Evolutionary conservation across 2,797 vertebrate genomes (phyloP).

Genomic region (Pangasius larnaudii): DNA sequence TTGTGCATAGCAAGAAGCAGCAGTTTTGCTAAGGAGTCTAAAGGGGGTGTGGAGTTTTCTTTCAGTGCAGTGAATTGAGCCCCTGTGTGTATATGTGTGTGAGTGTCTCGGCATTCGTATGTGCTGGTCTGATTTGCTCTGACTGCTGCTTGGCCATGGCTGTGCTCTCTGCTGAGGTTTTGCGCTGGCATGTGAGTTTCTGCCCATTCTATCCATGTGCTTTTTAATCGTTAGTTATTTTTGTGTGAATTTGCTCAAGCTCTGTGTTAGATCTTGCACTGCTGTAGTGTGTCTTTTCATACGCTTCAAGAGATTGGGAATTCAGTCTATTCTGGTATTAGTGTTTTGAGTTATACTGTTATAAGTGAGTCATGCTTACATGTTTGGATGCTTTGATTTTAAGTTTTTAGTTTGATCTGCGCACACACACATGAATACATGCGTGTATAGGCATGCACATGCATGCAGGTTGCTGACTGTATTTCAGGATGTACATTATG

Average conservation of each 20-base stretch:
- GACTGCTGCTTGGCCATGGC: slow-evolving; percentile 78
- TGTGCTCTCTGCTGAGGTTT: slow-evolving; percentile 80
- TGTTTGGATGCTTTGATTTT: slow-evolving; percentile 5
- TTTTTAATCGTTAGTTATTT: not conserved
- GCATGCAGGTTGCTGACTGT: slow-evolving; percentile 22
- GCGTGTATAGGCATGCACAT: not conserved
- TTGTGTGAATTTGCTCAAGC: not conserved
- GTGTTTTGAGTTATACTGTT: not conserved
- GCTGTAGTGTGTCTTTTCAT: not conserved
- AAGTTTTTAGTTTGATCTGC: not conserved
- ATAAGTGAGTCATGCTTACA: not conserved
- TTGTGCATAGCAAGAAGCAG: slow-evolving; percentile 33
- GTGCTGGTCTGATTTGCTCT: slow-evolving; percentile 62
- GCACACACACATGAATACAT: not conserved
- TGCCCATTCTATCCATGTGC: not conserved
- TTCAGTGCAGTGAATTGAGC: slow-evolving; percentile 17
- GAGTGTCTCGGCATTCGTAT: slow-evolving; percentile 47
- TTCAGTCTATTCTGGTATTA: not conserved
- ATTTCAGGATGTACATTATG: slow-evolving; percentile 40
- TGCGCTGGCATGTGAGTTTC: slow-evolving; percentile 82
- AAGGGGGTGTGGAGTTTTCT: slow-evolving; percentile 73
- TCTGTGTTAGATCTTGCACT: not conserved
- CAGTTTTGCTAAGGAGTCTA: slow-evolving; percentile 40
- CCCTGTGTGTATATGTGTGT: slow-evolving; percentile 51
- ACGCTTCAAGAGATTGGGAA: not conserved